Evolutionary conservation across 2,888 invertebrate genomes (phyloP), one percentile per base, ranked within the genome.

Genomic region (Busseola fusca): DNA sequence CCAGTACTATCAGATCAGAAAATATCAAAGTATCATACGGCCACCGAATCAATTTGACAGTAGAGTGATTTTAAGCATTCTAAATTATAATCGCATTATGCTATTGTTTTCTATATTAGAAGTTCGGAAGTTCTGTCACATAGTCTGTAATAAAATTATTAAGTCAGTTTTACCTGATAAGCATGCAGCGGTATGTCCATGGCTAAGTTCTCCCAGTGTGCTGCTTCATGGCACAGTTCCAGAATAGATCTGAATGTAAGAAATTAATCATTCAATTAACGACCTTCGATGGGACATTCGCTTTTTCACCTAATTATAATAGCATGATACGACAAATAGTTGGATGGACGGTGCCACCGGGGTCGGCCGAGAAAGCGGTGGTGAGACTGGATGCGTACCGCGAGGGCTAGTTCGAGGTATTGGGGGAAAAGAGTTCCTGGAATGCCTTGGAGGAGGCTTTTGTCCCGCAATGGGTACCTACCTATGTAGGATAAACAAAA

Each of bases 131-230:
- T 48, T 30, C 30, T 30, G 9, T n/a, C 5, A 21, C 34, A n/a
- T 25, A 40, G 10, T 27, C 12, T 37, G 18, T 66, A 25, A 37
- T 45, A 2, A 37, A 12, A 6, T 37, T 6, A 40, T 50, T 16
- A n/a, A 5, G 16, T 30, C 10, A 37, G 10, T 37, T 37, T 74
- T 89, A 97, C 96, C 86, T 96, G 96, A 73, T 96, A 96, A 0
- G 98, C 96, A 74, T 97, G 96, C 0, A 96, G 91, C 0, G 98
- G 98, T 73, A 98, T 96, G 79, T 97, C 97, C 88, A 97, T 96
- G 12, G 96, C 96, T 37, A 98, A 89, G 65, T 96, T 95, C 83
- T 97, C 96, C 97, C 98, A 98, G 89, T 97, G 97, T 72, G 96
- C 93, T 0, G 97, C 97, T 91, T 98, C 98, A 76, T 96, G 96